A percentile compares a stretch with the other conserved stretches of the same genome.
phyloP scores from a whole-genome alignment of 2,888 invertebrate species.

The Athalia rosae region DNA sequence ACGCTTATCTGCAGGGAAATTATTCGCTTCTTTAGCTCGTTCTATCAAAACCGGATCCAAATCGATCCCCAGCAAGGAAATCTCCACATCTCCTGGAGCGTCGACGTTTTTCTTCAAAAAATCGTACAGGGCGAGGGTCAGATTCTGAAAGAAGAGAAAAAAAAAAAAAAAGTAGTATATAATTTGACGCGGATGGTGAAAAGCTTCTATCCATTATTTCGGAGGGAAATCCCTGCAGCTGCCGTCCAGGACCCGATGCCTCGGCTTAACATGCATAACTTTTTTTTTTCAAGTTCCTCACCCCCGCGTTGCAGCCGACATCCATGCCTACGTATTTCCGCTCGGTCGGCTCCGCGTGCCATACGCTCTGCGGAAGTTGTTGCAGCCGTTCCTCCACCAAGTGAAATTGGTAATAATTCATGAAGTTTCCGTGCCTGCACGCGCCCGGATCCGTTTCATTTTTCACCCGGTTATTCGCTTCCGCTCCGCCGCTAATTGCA shows the following conservation, averaged over 20 bases:
- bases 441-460: constrained; percentile 81
- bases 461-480: constrained; percentile 46
- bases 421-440: constrained; percentile 88
- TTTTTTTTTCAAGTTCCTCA: constrained; percentile 65
- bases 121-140: constrained; percentile 78
- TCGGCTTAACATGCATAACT: neutral
- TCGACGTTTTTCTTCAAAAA: constrained; percentile 75
- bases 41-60: constrained; percentile 83
- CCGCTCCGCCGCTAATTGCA: constrained; percentile 20
- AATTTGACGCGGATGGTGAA: constrained; percentile 28
- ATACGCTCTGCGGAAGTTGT: constrained; percentile 77
- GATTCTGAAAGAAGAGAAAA: constrained; percentile 75
- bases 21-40: constrained; percentile 78
- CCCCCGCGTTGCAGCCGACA: constrained; percentile 88
- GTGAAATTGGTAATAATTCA: constrained; percentile 91
- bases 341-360: constrained; percentile 63
- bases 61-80: constrained; percentile 82
- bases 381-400: constrained; percentile 81
- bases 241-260: neutral
- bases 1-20: constrained; percentile 56
- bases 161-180: constrained; percentile 5
- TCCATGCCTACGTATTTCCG: constrained; percentile 79
- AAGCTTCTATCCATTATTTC: constrained; percentile 13
- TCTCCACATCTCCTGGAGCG: constrained; percentile 66
- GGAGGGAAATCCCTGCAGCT: constrained; percentile 10